phyloP scores from a whole-genome alignment of 2,113 vertebrate genomes.

The Naja naja region DNA sequence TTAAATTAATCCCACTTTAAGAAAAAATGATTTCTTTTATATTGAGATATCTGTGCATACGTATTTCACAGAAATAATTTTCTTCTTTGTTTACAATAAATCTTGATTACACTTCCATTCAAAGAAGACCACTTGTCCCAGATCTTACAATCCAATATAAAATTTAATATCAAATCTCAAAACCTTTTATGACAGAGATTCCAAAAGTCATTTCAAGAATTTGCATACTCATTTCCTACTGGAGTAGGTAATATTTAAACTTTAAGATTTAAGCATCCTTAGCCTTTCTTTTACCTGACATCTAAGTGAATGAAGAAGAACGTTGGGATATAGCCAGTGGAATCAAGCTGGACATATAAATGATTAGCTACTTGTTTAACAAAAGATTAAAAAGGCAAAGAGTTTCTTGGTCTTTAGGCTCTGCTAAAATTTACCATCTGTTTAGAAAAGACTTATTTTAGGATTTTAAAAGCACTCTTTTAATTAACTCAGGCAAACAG shows the following conservation, averaged over 20 bases:
- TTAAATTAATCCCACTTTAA: neutral
- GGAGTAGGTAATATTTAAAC: constrained; percentile 8
- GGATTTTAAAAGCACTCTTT: constrained; percentile 32
- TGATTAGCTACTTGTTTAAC: neutral
- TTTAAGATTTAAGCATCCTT: constrained; percentile 1
- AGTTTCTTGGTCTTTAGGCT: constrained; percentile 21
- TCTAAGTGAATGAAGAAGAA: constrained; percentile 36
- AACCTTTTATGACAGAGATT: neutral
- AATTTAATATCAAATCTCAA: constrained; percentile 4
- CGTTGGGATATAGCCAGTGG: constrained; percentile 13
- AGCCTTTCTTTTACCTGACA: constrained; percentile 9
- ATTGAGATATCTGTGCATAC: neutral
- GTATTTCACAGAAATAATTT: neutral
- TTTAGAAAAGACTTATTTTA: neutral
- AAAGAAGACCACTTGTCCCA: neutral
- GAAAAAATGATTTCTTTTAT: neutral
- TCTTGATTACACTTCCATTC: constrained; percentile 8
- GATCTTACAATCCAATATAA: constrained; percentile 20
- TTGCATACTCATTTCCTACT: neutral
- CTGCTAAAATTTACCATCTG: constrained; percentile 26
- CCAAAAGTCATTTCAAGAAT: neutral
- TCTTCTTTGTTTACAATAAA: constrained; percentile 23
- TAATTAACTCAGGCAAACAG: constrained; percentile 43
- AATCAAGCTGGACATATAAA: constrained; percentile 37
- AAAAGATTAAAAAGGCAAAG: neutral